phyloP scores from a whole-genome alignment of 2,797 vertebrate genomes.

The Leptodactylus fallax region DNA sequence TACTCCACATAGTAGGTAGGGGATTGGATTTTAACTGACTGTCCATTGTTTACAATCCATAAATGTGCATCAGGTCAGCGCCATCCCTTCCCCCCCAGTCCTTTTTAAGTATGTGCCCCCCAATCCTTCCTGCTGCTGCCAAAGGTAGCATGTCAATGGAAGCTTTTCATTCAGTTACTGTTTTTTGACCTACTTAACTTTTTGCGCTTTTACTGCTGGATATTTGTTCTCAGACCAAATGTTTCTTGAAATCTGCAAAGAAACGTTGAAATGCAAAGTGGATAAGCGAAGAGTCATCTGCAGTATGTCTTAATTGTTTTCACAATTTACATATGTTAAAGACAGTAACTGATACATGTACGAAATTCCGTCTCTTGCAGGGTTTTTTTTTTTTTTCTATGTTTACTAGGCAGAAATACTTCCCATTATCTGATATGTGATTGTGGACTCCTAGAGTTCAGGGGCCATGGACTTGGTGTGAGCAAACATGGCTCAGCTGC shows the following conservation, averaged over 20 bases:
- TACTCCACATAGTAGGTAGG: not conserved
- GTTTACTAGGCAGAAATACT: not conserved
- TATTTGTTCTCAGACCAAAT: conserved; percentile 49
- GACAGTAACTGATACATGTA: not conserved
- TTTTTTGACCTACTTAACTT: conserved; percentile 18
- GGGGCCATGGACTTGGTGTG: not conserved
- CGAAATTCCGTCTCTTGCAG: not conserved
- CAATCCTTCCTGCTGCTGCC: conserved; percentile 29
- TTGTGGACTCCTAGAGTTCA: not conserved
- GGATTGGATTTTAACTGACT: conserved; percentile 27
- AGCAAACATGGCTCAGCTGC: conserved; percentile 1
- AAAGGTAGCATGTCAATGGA: conserved; percentile 39
- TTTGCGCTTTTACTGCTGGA: conserved; percentile 32
- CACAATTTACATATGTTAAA: not conserved
- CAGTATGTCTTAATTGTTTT: conserved; percentile 34
- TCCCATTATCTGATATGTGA: not conserved
- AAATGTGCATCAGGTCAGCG: conserved; percentile 40
- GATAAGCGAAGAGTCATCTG: not conserved
- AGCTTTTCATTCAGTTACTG: conserved; percentile 23
- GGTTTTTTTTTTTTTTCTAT: conserved; percentile 12
- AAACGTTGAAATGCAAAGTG: not conserved
- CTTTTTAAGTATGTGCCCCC: not conserved
- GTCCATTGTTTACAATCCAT: conserved; percentile 60
- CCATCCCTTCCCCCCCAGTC: conserved; percentile 10
- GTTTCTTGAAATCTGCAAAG: conserved; percentile 7